Conservation (phyloP, 2,797 vertebrate species). For the Morus bassanus region DNA sequence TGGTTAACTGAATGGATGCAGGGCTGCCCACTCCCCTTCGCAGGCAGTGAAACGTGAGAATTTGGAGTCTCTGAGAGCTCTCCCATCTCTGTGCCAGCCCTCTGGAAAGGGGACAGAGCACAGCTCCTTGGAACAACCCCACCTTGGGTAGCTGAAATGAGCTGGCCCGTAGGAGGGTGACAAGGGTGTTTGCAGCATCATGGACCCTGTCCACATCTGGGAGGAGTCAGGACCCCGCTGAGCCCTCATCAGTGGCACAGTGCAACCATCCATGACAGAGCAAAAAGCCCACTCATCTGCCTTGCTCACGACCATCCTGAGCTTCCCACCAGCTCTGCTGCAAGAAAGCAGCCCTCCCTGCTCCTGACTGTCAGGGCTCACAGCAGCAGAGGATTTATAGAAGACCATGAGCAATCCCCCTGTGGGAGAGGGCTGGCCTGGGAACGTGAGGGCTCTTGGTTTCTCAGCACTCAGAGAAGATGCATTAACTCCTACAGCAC, state of each 20-base stretch:
- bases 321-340: neutral
- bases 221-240: neutral
- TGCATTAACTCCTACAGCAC: neutral
- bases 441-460: neutral
- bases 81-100: neutral
- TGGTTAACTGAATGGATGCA: neutral
- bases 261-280: rapidly evolving
- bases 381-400: neutral
- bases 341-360: neutral
- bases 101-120: neutral
- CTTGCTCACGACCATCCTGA: rapidly evolving
- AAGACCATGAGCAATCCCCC: neutral
- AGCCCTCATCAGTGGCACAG: neutral
- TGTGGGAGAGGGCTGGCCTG: neutral
- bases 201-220: neutral
- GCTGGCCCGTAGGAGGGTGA: neutral
- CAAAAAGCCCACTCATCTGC: neutral
- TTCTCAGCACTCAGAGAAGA: neutral
- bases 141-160: neutral
- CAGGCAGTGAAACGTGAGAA: neutral
- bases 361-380: neutral
- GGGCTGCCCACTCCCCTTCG: neutral
- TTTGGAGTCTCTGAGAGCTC: neutral
- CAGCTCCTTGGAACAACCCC: too few species aligned
- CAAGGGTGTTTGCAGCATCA: neutral